A percentile compares a stretch with the other conserved stretches of the same genome.
Evolutionary conservation across 2,797 vertebrate genomes (phyloP).

Genomic region (Melanotaenia pygmaea): DNA sequence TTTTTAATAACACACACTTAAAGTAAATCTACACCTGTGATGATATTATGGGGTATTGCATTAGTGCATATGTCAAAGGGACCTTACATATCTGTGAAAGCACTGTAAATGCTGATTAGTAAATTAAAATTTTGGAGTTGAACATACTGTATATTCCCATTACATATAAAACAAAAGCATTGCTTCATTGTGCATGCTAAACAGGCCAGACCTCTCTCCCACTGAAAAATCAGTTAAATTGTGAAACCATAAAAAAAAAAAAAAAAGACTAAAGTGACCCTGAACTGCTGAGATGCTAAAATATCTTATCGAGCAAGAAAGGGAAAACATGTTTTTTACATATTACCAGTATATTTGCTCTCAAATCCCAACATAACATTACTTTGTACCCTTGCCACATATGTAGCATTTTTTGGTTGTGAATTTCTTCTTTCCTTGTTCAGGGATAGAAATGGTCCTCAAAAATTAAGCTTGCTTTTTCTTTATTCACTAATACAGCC

Average conservation of each 20-base stretch:
- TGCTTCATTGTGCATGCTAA: not conserved
- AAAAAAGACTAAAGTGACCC: not conserved
- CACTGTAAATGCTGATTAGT: not conserved
- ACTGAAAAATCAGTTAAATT: not conserved
- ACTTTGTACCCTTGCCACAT: not conserved
- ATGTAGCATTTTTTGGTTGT: not conserved
- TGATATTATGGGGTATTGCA: not conserved
- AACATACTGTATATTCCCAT: not conserved
- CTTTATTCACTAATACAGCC: not conserved
- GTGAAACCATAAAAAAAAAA: not conserved
- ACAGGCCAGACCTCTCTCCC: not conserved
- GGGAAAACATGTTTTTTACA: not conserved
- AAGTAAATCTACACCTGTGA: not conserved
- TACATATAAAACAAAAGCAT: not conserved
- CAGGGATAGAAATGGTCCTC: not conserved
- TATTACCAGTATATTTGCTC: not conserved
- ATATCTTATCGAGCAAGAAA: not conserved
- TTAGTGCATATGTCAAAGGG: not conserved
- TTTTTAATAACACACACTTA: not conserved
- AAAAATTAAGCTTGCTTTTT: not conserved
- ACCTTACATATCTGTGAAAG: not conserved
- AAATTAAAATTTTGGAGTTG: not conserved
- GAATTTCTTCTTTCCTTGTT: not conserved
- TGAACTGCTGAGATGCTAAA: not conserved
- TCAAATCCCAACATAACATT: not conserved